phyloP scores from a whole-genome alignment of 2,888 invertebrate species.

The Scrobipalpa costella region DNA sequence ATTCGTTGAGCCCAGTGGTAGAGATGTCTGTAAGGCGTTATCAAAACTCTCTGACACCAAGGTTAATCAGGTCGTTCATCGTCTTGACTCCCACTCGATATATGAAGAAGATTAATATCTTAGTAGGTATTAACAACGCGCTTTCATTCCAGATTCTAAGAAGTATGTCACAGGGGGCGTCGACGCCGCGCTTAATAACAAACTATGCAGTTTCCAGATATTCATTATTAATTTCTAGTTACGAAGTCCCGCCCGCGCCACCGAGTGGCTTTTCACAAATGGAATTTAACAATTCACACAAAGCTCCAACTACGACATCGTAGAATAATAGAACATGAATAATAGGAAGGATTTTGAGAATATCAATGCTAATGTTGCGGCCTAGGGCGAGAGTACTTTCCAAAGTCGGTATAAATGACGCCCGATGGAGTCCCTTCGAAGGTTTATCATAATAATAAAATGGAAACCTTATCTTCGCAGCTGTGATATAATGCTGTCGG shows the following conservation, averaged over 20 bases:
- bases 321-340: slow-evolving; percentile 57
- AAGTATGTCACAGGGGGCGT: neutral
- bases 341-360: slow-evolving; percentile 38
- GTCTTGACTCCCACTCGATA: no score
- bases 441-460: slow-evolving; percentile 28
- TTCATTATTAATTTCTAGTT: slow-evolving; percentile 78
- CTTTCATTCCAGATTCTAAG: slow-evolving; percentile 2
- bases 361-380: slow-evolving; percentile 28
- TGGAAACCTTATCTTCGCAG: slow-evolving; percentile 3
- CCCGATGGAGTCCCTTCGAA: slow-evolving; percentile 20
- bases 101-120: no score
- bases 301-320: slow-evolving; percentile 65
- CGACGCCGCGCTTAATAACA: slow-evolving; percentile 12
- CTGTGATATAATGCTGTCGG: no score
- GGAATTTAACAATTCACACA: slow-evolving; percentile 77
- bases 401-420: slow-evolving; percentile 21
- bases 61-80: no score
- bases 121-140: no score
- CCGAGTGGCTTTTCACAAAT: slow-evolving; percentile 66
- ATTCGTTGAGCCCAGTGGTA: no score
- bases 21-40: no score
- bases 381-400: slow-evolving; percentile 21
- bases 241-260: slow-evolving; percentile 62
- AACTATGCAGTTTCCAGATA: slow-evolving; percentile 60
- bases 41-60: no score